These are phyloP conservation scores for Amphiprion clarkii DNA, from an alignment of 2,797 vertebrate genomes.

Conservation along the genomic window DNA sequence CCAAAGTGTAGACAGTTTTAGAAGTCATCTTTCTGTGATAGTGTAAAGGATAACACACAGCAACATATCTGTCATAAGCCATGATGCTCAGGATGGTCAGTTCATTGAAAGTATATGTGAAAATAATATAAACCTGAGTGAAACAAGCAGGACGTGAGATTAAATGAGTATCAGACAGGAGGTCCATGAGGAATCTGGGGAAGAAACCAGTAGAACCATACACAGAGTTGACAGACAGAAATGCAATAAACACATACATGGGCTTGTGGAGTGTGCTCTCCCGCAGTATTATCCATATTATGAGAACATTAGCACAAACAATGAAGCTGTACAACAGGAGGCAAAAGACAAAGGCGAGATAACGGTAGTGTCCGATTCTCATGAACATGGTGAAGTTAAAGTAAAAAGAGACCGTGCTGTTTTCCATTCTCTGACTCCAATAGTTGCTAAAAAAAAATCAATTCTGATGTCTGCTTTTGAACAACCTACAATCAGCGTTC, in stretches of 20 bases:
- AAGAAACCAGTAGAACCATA: slow-evolving; percentile 62
- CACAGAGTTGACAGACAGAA: slow-evolving; percentile 54
- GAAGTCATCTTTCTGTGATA: slow-evolving; percentile 66
- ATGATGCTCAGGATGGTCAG: slow-evolving; percentile 63
- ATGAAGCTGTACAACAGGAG: slow-evolving; percentile 61
- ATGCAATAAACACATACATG: slow-evolving; percentile 68
- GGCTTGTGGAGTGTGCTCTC: slow-evolving; percentile 58
- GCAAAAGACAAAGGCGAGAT: slow-evolving; percentile 50
- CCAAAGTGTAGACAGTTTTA: slow-evolving; percentile 39
- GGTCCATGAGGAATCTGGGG: slow-evolving; percentile 63
- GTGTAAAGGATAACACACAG: slow-evolving; percentile 70
- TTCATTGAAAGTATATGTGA: slow-evolving; percentile 59
- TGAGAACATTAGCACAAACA: slow-evolving; percentile 53
- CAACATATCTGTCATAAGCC: slow-evolving; percentile 72
- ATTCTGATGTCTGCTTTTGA: too few relatives aligned
- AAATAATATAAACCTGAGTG: slow-evolving; percentile 70
- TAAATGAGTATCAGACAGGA: slow-evolving; percentile 60
- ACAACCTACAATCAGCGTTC: too few relatives aligned
- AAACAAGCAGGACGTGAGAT: slow-evolving; percentile 70
- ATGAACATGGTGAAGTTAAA: slow-evolving; percentile 67
- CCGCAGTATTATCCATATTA: slow-evolving; percentile 48
- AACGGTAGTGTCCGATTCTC: slow-evolving; percentile 47
- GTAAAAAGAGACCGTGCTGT: slow-evolving; percentile 36
- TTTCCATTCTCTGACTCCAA: slow-evolving; percentile 49
- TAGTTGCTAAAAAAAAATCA: too few relatives aligned